Evolutionary conservation across 2,113 vertebrate genomes (phyloP).

Genomic region (Microcebus lehilahytsara): DNA sequence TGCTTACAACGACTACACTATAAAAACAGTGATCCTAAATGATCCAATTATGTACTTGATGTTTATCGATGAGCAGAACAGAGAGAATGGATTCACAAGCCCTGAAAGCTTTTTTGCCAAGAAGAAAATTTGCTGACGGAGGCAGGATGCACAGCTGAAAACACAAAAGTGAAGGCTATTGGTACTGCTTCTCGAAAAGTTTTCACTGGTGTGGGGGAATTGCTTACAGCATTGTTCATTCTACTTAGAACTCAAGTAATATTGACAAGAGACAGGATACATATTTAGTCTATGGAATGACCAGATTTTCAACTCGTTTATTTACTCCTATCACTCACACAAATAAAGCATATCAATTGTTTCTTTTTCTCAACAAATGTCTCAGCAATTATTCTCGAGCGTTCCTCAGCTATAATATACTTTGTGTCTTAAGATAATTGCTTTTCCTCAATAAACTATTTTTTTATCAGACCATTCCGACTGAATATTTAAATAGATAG

Average conservation of each 20-base stretch:
- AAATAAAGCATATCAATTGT: neutral
- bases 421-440: neutral
- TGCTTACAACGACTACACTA: neutral
- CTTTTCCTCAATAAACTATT: neutral
- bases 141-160: neutral
- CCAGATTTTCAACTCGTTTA: neutral
- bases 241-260: neutral
- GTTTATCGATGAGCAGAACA: neutral
- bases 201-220: neutral
- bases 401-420: neutral
- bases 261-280: neutral
- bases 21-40: neutral
- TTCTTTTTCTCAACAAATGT: neutral
- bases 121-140: constrained; percentile 1
- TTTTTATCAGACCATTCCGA: neutral
- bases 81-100: neutral
- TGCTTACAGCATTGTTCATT: neutral
- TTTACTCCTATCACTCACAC: neutral
- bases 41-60: neutral
- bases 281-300: neutral
- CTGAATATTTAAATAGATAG: neutral
- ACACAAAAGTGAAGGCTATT: neutral
- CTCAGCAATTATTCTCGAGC: neutral
- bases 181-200: neutral
- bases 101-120: neutral